Conservation (phyloP, 2,113 vertebrate genomes). For the Rana temporaria region DNA sequence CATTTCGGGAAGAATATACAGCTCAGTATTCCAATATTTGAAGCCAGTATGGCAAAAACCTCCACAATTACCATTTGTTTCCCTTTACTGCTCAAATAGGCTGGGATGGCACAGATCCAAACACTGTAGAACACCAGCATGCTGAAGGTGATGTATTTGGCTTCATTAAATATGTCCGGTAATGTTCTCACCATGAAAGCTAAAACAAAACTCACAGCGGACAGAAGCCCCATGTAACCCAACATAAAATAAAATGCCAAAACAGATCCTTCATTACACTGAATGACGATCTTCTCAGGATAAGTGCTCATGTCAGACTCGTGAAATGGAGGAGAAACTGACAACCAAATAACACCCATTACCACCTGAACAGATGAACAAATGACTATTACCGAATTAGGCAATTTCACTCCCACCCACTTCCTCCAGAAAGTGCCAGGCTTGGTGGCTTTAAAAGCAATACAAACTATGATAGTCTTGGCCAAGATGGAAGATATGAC, state of each 20-base stretch:
- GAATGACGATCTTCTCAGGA: neutral
- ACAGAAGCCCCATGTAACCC: conserved; percentile 62
- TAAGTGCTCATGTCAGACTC: conserved; percentile 3
- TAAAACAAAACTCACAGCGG: conserved; percentile 56
- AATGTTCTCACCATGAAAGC: conserved; percentile 50
- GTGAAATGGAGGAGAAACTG: conserved; percentile 47
- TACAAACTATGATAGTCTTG: no score
- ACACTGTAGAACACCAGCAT: conserved; percentile 5
- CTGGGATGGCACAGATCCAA: conserved; percentile 43
- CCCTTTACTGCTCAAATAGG: conserved; percentile 41
- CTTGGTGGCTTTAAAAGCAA: no score
- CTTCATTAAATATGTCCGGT: conserved; percentile 64
- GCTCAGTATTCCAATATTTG: conserved; percentile 28
- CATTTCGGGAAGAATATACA: conserved; percentile 51
- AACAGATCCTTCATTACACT: neutral
- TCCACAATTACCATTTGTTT: conserved; percentile 53
- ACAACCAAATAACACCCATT: conserved; percentile 39
- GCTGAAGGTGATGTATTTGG: conserved; percentile 33
- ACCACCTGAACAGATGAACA: conserved; percentile 62
- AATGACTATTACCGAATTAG: conserved; percentile 57
- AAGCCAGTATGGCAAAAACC: conserved; percentile 53
- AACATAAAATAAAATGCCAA: conserved; percentile 63
- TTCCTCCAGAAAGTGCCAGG: conserved; percentile 60
- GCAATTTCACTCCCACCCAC: conserved; percentile 63
- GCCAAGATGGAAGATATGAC: no score